Percentiles rank a stretch among this genome's conserved stretches.
phyloP scores from a whole-genome alignment of 2,113 vertebrate genomes.

The Anarrhichthys ocellatus region DNA sequence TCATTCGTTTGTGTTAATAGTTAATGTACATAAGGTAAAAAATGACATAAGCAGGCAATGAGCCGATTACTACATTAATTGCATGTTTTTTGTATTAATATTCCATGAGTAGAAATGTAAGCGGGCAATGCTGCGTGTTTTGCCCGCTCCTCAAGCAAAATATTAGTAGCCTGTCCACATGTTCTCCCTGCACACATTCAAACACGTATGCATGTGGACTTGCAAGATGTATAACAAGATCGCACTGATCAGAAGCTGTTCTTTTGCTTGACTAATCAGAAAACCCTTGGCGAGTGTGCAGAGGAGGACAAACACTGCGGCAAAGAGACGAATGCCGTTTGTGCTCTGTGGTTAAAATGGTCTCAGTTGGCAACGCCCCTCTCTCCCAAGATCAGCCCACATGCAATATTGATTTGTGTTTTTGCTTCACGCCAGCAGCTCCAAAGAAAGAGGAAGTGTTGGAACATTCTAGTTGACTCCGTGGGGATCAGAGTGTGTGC shows the following conservation, averaged over 20 bases:
- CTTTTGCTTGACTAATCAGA: conserved; percentile 56
- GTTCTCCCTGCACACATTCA: neutral
- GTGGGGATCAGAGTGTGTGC: conserved; percentile 19
- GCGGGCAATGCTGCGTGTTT: conserved; percentile 2
- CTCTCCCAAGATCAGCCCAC: conserved; percentile 33
- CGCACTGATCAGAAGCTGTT: conserved; percentile 42
- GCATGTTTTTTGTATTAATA: neutral
- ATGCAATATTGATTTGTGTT: conserved; percentile 69
- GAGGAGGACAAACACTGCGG: conserved; percentile 44
- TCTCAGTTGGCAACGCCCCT: conserved; percentile 41
- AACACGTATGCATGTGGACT: conserved; percentile 14
- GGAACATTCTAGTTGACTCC: conserved; percentile 26
- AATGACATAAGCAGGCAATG: neutral
- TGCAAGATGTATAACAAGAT: conserved; percentile 25
- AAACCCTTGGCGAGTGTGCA: neutral
- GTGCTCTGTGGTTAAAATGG: conserved; percentile 42
- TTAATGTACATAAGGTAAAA: neutral
- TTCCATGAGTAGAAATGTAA: neutral
- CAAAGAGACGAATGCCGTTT: conserved; percentile 16
- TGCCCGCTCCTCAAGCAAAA: conserved; percentile 7
- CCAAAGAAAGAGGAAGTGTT: conserved; percentile 58
- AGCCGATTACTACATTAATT: neutral
- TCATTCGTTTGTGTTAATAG: neutral
- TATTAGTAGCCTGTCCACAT: neutral
- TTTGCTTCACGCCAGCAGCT: conserved; percentile 49